Base-by-base conservation (phyloP, 2,113 vertebrate species). In the Microcebus griseorufus region DNA sequence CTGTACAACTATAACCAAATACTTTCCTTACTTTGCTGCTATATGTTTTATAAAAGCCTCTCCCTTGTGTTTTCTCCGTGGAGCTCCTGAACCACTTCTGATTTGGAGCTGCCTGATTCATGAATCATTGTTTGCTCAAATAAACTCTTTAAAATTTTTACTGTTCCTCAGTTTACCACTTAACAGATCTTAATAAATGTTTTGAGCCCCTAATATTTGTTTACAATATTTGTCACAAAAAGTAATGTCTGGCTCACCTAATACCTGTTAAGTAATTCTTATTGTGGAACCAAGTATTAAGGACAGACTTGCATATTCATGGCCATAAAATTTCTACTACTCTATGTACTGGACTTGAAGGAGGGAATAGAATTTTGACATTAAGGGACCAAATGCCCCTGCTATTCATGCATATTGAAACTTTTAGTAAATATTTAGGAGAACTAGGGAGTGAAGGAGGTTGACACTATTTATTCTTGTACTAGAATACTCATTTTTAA, bases 361-460 rank as follows among this genome's bases (percentile, higher is more conserved):
- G 2, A 64, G 34, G 6, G 34, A 76, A 81, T 37, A 20, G 10
- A 25, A 80, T 45, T 53, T 75, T 90, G 32, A 6, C 32, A 81
- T 65, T 45, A 85, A 85, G 9, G 9, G 11, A 67, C 0, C 32
- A 83, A 84, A 79, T 55, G 2, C 1, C 8, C 72, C 17, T 86
- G 6, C 48, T 62, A 27, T 83, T 51, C 10, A 13, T 75, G 72
- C 1, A 1, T 73, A 62, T n/a, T 94, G 12, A 88, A 2, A 45
- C 17, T 80, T 80, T 88, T 48, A 78, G 29, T 79, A 88, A 84
- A 79, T 62, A 70, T 81, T 84, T 84, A 55, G 11, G 7, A 79
- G 29, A n/a, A 42, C 0, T 80, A 6, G 4, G 29, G 1, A 1
- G 5, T 82, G 13, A 34, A 32, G 2, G 14, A 2, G 6, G 2